Conservation (phyloP, 2,888 invertebrate species). For the Ariolimax columbianus region DNA sequence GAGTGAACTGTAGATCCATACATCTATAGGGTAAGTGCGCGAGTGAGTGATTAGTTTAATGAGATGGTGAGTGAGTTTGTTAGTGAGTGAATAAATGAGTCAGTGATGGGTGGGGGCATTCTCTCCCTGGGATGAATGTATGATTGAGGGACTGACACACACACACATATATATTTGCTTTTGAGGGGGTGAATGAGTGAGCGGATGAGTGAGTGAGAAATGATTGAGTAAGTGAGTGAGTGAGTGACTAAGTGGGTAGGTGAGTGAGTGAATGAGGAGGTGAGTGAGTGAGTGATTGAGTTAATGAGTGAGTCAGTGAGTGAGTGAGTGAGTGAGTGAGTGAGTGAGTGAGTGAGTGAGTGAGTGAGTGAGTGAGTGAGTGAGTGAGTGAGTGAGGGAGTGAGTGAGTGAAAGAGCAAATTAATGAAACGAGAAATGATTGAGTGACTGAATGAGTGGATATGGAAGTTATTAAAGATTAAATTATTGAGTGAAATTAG, state of each 20-base stretch:
- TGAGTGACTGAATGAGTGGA: constrained; percentile 10
- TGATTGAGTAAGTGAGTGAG: neutral
- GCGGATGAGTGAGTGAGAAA: neutral
- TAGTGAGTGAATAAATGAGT: too few species aligned
- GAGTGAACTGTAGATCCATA: too few species aligned
- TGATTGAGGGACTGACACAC: too few species aligned
- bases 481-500: neutral
- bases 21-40: too few species aligned
- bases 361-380: constrained; percentile 19
- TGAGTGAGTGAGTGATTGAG: neutral
- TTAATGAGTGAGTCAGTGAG: neutral
- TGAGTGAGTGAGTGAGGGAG: too few species aligned
- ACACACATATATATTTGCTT: neutral
- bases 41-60: too few species aligned
- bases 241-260: neutral
- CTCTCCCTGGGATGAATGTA: too few species aligned
- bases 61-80: too few species aligned
- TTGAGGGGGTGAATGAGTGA: neutral
- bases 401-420: too few species aligned
- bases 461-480: neutral
- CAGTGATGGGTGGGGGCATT: too few species aligned
- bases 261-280: neutral
- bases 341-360: constrained; percentile 12
- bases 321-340: neutral
- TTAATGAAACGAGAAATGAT: neutral